These are phyloP conservation scores for Andrena haemorrhoa DNA, from an alignment of 2,888 invertebrate species.

Conservation along the genomic window DNA sequence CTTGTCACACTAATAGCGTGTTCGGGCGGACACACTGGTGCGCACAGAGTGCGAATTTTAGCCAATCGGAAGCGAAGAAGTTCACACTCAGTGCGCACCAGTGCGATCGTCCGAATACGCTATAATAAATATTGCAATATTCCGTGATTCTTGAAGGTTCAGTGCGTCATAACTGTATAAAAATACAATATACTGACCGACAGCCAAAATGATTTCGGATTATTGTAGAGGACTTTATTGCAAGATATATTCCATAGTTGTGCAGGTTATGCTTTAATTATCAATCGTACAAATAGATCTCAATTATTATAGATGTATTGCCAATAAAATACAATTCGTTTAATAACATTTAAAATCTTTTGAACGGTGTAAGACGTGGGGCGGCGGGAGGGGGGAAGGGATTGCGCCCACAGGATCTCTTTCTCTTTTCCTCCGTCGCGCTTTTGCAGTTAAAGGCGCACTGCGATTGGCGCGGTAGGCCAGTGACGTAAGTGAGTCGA, in stretches of 20 bases:
- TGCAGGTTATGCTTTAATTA: not conserved
- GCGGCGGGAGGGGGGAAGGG: not conserved
- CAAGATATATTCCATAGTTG: not conserved
- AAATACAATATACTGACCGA: too few species aligned
- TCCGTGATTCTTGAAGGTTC: too few species aligned
- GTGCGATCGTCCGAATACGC: too few species aligned
- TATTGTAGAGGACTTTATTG: not conserved
- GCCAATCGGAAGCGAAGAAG: too few species aligned
- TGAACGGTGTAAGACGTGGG: not conserved
- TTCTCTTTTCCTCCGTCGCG: slow-evolving; percentile 4
- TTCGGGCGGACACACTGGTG: too few species aligned
- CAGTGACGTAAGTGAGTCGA: slow-evolving; percentile 45
- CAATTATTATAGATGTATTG: not conserved
- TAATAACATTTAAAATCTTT: slow-evolving; percentile 4
- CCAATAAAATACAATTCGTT: not conserved
- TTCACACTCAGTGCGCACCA: too few species aligned
- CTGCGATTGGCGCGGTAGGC: slow-evolving; percentile 40
- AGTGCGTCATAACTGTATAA: too few species aligned
- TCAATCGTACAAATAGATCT: not conserved
- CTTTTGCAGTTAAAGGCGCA: not conserved
- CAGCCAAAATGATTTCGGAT: not conserved
- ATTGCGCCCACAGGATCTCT: not conserved
- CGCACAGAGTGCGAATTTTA: too few species aligned
- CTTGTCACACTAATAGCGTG: too few species aligned
- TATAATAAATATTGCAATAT: too few species aligned